A percentile compares a stretch with the other conserved stretches of the same genome.
These are phyloP conservation scores for Pedionomus torquatus DNA, from an alignment of 2,113 vertebrate genomes.

Conservation along the genomic window DNA sequence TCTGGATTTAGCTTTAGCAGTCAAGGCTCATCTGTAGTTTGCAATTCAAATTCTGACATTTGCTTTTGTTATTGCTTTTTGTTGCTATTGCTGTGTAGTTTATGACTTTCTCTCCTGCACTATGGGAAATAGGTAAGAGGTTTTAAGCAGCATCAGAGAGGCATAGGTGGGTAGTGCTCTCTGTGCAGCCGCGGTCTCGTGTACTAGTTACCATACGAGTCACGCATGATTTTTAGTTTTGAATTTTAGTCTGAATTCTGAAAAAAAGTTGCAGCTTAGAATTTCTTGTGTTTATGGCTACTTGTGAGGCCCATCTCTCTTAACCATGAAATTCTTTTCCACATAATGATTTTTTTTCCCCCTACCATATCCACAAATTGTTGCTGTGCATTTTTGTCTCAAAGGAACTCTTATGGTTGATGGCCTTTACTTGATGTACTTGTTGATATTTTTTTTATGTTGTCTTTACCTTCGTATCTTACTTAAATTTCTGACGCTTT, in stretches of 20 bases:
- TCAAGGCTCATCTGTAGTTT: background rate
- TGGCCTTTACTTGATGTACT: background rate
- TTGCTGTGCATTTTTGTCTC: background rate
- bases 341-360: accelerated
- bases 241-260: background rate
- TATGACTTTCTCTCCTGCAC: background rate
- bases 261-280: background rate
- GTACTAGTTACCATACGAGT: background rate
- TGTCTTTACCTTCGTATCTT: background rate
- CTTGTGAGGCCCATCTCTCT: background rate
- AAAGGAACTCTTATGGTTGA: background rate
- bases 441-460: background rate
- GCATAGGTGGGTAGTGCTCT: background rate
- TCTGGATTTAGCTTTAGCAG: background rate
- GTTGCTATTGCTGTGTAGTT: background rate
- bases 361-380: background rate
- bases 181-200: background rate
- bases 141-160: background rate
- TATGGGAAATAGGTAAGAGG: background rate
- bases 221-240: background rate
- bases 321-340: background rate
- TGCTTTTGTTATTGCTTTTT: background rate
- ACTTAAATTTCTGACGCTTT: background rate
- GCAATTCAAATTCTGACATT: conserved; percentile 37
- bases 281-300: background rate